Evolutionary conservation across 1,140 invertebrate species (phyloP), one percentile per base, ranked within the genome.

Genomic region (Sarcophaga bullata): DNA sequence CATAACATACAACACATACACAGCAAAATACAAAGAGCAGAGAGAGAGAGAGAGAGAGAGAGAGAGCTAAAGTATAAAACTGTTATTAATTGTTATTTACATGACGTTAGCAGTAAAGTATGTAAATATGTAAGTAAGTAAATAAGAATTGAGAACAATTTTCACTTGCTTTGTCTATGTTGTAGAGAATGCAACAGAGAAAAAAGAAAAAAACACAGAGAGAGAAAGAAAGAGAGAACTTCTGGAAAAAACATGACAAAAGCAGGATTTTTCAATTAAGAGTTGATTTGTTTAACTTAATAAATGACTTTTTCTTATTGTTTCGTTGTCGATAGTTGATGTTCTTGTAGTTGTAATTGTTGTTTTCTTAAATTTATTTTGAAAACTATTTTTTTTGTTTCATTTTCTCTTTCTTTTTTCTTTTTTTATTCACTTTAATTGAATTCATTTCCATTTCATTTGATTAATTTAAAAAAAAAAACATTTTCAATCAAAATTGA

Each of bases 241-340:
- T 37, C 25, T 37, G 1, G 25, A 37, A 37, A n/a, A n/a, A 62
- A 62, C 54, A 37, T 62, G 54, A 62, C 54, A 62, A 62, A 15
- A 62, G 54, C 54, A 62, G 54, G 54, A 62, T 62, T 62, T 62
- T 62, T 62, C 54, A 62, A 62, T 62, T 62, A 62, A 62, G 54
- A 62, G 11, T 15, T n/a, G 15, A 62, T 62, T 62, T 62, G 15
- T 62, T 62, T 15, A 15, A 62, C 11, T 62, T 62, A 15, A 15
- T 15, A 62, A 13, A 62, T 62, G 10, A 62, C 54, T 62, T 62
- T 62, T 62, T 11, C n/a, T 62, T 37, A 37, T 37, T 37, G 25
- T 37, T 37, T 37, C 4, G 4, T 37, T 37, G 25, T 37, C 25
- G 25, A 37, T 37, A 37, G n/a, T 37, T 37, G 25, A 37, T 37